Evolutionary conservation across 2,888 invertebrate genomes (phyloP).

Genomic region (Standfussiana lucernea): DNA sequence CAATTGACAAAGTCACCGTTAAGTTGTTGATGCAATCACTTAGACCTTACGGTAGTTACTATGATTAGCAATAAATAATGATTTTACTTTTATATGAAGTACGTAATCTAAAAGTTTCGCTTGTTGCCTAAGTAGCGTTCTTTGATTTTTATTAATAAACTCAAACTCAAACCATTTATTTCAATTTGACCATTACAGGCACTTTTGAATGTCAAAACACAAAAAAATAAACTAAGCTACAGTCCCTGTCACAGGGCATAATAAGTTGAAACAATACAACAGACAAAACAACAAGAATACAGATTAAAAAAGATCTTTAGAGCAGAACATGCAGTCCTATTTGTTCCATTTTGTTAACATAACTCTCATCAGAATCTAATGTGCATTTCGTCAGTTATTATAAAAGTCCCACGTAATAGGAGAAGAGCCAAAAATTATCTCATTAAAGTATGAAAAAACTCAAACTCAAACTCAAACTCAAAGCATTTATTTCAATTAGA

Average conservation of each 20-base stretch:
- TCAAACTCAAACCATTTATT: too few species aligned
- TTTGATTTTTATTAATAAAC: neutral
- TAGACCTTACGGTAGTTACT: slow-evolving; percentile 13
- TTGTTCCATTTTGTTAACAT: neutral
- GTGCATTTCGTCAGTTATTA: neutral
- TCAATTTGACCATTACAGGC: too few species aligned
- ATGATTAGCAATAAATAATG: neutral
- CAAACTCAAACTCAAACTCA: too few species aligned
- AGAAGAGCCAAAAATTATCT: neutral
- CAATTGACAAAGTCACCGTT: slow-evolving; percentile 45
- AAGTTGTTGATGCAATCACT: slow-evolving; percentile 46
- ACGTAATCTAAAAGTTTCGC: neutral
- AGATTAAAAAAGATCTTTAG: neutral
- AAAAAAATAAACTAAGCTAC: too few species aligned
- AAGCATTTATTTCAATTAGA: too few species aligned
- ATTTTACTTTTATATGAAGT: neutral
- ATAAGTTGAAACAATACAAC: too few species aligned
- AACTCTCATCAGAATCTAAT: neutral
- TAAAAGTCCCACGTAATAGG: neutral
- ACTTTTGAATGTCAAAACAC: too few species aligned
- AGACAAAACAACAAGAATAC: too few species aligned
- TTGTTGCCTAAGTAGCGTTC: too few species aligned
- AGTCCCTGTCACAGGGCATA: too few species aligned
- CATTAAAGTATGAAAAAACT: neutral
- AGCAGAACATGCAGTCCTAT: too few species aligned